Conservation (phyloP, 2,888 invertebrate genomes). For the Agriopis marginaria region DNA sequence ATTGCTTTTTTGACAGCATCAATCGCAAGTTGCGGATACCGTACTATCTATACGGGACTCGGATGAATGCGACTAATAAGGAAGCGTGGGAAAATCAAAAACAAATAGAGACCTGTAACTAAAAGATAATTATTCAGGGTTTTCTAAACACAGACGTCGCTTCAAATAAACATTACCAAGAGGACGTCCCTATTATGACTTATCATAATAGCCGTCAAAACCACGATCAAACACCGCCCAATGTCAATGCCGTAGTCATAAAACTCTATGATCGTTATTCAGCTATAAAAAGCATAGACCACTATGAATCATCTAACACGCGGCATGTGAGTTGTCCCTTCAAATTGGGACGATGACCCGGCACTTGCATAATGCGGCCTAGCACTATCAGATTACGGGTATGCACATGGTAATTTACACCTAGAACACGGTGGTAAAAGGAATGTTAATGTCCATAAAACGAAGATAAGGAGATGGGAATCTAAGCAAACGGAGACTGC, state of each 20-base stretch:
- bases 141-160: background rate
- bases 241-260: slow-evolving; percentile 37
- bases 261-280: slow-evolving; percentile 39
- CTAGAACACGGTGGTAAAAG: slow-evolving; percentile 38
- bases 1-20: too few relatives aligned
- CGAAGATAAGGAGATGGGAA: slow-evolving; percentile 25
- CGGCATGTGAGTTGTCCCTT: slow-evolving; percentile 53
- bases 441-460: slow-evolving; percentile 36
- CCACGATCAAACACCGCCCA: slow-evolving; percentile 30
- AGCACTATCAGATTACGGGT: slow-evolving; percentile 58
- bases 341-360: slow-evolving; percentile 74
- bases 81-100: background rate
- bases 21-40: too few relatives aligned
- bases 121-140: too few relatives aligned
- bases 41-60: too few relatives aligned
- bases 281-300: slow-evolving; percentile 44
- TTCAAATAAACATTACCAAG: slow-evolving; percentile 2
- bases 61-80: too few relatives aligned
- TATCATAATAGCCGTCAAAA: slow-evolving; percentile 24
- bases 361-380: slow-evolving; percentile 66
- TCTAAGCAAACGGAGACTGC: slow-evolving; percentile 23
- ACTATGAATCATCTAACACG: slow-evolving; percentile 49
- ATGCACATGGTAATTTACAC: slow-evolving; percentile 49
- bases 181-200: slow-evolving; percentile 7
- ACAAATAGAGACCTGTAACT: background rate